These are phyloP conservation scores for Turnix velox DNA, from an alignment of 2,113 vertebrate species.

Conservation along the genomic window DNA sequence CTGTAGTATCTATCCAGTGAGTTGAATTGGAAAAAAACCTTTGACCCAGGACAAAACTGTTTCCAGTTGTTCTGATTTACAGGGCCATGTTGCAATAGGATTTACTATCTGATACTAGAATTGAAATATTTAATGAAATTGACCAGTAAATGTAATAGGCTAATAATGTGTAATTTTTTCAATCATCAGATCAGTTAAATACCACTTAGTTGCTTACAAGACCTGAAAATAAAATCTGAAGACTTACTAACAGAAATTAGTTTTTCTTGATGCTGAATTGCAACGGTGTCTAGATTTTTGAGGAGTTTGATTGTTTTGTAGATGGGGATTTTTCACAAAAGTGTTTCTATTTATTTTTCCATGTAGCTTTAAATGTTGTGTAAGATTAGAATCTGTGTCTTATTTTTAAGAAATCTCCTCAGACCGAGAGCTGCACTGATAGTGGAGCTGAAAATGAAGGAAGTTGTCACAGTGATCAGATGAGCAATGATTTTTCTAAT, in stretches of 20 bases:
- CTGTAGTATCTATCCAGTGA: not conserved
- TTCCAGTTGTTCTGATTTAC: not conserved
- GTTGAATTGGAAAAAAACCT: not conserved
- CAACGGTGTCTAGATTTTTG: not conserved
- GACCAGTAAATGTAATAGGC: not conserved
- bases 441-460: conserved; percentile 99
- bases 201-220: not conserved
- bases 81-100: not conserved
- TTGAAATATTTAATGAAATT: not conserved
- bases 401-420: conserved; percentile 91
- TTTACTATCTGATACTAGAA: not conserved
- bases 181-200: not conserved
- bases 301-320: not conserved
- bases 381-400: conserved; percentile 25
- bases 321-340: not conserved
- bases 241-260: not conserved
- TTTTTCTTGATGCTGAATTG: not conserved
- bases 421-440: conserved; percentile 98
- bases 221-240: not conserved
- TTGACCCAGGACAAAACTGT: not conserved
- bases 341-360: not conserved
- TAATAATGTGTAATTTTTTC: not conserved
- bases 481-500: conserved; percentile 98
- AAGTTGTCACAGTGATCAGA: conserved; percentile 98
- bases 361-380: not conserved